Base-by-base conservation (phyloP, 1,140 invertebrate genomes). In the Pseudomyrmex pallidus region DNA sequence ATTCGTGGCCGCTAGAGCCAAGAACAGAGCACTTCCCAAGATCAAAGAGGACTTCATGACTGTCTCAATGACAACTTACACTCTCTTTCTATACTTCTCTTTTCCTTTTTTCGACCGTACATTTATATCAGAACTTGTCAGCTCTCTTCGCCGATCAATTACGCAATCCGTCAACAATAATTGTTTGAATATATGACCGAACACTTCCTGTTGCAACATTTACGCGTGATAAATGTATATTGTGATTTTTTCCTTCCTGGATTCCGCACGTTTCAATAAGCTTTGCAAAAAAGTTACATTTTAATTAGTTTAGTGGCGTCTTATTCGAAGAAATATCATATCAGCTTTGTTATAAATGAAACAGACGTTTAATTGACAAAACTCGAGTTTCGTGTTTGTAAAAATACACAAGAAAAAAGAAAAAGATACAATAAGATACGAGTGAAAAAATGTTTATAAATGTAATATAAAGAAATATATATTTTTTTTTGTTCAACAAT, bases 21-120 rank as follows among this genome's bases (percentile, higher is more conserved):
- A 12, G 0, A 89, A 10, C 15, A 83, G 25, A 13, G 57, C 17
- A n/a, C 15, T 12, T 13, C 22, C 56, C 17, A 74, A 8, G 12
- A 54, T n/a, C 20, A 66, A 62, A 52, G 67, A 63, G 15, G 46
- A 85, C 67, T 35, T 83, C 87, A 89, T 89, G 22, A 46, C 48
- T 74, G 68, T 54, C 13, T 62, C 15, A 17, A 20, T 25, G 4
- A 7, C 35, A 74, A 15, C 67, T 35, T 35, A 35, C 35, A 54
- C n/a, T 82, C 35, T 48, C 4, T 35, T 22, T 54, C 76, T 50
- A 57, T 74, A 52, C 22, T 77, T 20, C 48, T 56, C 46, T 17
- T 73, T 50, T 74, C n/a, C 25, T 54, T 73, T 7, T 35, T 12
- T 12, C 13, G 44, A 5, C 62, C 17, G 48, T 74, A 64, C 46